Evolutionary conservation across 2,888 invertebrate species (phyloP), one percentile per base, ranked within the genome.

Genomic region (Melanophora roralis): DNA sequence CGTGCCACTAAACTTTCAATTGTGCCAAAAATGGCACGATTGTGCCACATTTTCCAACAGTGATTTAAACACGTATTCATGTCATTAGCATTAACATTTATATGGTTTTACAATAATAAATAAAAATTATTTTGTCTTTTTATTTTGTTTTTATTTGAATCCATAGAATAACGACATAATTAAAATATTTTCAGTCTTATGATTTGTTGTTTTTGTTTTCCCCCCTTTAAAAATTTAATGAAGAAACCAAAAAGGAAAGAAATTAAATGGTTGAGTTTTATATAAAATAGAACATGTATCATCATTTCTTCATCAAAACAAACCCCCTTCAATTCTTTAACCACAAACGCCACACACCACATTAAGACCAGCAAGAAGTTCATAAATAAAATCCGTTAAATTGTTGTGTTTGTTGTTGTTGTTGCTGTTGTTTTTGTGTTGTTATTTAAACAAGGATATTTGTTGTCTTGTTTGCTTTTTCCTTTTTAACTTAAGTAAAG

Each of bases 161-260:
- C 80, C 80, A 62, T 80, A 80, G 68, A 80, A 79, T 32, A 69
- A 57, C 75, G 65, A 55, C 36, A 74, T 74, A 79, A 79, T 79
- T 79, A 79, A 75, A 75, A 76, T 80, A 76, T 62, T 32, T 27
- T 14, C 45, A 45, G 9, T 11, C 45, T 27, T 27, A 5, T 27
- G 3, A 16, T 40, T 49, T 40, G 27, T 62, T 23, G 34, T 51
- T 38, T 2, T 51, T n/a, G 7, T 38, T 36, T 53, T 45, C 27
- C 34, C 34, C 57, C n/a, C 21, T 45, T 55, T 21, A 32, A 59
- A 49, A 27, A 38, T 40, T 23, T 9, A 32, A 51, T n/a, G 16
- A 65, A 2, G 27, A 9, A 67, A 38, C 36, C 12, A 45, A 57
- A 57, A 14, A 45, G 69, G 16, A 53, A n/a, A 59, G 34, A 59